phyloP scores from a whole-genome alignment of 2,113 vertebrate genomes.

The Oenanthe oenanthe region DNA sequence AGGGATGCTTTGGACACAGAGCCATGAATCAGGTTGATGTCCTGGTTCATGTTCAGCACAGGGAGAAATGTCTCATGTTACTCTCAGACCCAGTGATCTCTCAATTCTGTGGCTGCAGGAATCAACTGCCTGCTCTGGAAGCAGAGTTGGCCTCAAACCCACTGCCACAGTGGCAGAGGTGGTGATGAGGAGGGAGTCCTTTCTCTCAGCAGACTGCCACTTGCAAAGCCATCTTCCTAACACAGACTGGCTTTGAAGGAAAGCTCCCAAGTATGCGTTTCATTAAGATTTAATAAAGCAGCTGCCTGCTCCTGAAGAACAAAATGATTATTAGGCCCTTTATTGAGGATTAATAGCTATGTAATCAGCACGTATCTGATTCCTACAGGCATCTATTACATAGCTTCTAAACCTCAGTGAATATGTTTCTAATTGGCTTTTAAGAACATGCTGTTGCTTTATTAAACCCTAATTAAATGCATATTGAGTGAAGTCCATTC shows the following conservation, averaged over 20 bases:
- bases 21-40: neutral
- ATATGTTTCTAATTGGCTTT: slow-evolving; percentile 76
- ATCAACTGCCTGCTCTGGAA: accelerated
- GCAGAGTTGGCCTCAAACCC: neutral
- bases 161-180: accelerated
- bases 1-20: neutral
- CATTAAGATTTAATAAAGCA: slow-evolving; percentile 74
- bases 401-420: slow-evolving; percentile 69
- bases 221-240: slow-evolving; percentile 42
- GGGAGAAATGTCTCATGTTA: accelerated
- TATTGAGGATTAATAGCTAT: slow-evolving; percentile 73
- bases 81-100: neutral
- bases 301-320: slow-evolving; percentile 52
- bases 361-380: slow-evolving; percentile 67
- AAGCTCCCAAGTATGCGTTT: slow-evolving; percentile 42
- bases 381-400: slow-evolving; percentile 68
- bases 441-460: slow-evolving; percentile 71
- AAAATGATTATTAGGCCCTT: slow-evolving; percentile 66
- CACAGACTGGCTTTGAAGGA: slow-evolving; percentile 54
- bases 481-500: slow-evolving; percentile 63
- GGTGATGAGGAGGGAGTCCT: neutral
- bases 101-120: neutral
- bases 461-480: slow-evolving; percentile 74
- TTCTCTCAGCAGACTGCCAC: slow-evolving; percentile 36
- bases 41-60: neutral